Evolutionary conservation across 2,797 vertebrate genomes (phyloP).

Genomic region (Poeciliopsis infans): DNA sequence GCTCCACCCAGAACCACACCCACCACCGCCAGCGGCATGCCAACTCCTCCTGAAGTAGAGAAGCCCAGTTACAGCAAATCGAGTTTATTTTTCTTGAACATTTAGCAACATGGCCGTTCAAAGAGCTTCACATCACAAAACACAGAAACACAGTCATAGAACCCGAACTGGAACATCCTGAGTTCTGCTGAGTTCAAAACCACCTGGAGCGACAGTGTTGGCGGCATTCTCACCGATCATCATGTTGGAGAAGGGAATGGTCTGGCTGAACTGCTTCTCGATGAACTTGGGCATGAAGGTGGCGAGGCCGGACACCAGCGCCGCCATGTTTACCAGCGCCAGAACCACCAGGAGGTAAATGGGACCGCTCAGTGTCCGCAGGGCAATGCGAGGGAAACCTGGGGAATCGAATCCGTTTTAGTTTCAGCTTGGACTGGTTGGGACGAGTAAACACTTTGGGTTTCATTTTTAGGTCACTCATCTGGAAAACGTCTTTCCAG

Average conservation of each 20-base stretch:
- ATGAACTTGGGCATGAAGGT: conserved; percentile 95
- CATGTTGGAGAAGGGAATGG: conserved; percentile 84
- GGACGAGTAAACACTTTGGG: neutral
- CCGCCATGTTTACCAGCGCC: conserved; percentile 87
- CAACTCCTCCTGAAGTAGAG: conserved; percentile 77
- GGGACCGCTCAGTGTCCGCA: conserved; percentile 85
- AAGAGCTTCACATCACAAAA: too few relatives aligned
- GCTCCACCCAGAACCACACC: conserved; percentile 87
- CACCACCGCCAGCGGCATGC: conserved; percentile 84
- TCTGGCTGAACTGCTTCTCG: conserved; percentile 89
- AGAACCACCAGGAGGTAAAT: conserved; percentile 90
- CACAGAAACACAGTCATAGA: too few relatives aligned
- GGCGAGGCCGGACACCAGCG: conserved; percentile 87
- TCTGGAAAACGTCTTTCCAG: neutral
- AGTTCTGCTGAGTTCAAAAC: neutral
- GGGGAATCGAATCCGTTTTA: neutral
- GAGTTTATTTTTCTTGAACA: too few relatives aligned
- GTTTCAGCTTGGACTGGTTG: neutral
- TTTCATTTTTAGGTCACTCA: neutral
- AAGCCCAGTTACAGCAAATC: neutral
- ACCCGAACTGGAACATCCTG: too few relatives aligned
- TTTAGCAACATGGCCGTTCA: too few relatives aligned
- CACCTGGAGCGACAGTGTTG: neutral
- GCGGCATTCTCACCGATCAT: conserved; percentile 83
- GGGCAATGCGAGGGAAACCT: conserved; percentile 88